A percentile compares a stretch with the other conserved stretches of the same genome.
phyloP scores from a whole-genome alignment of 2,797 vertebrate genomes.

The Peromyscus melanophrys region DNA sequence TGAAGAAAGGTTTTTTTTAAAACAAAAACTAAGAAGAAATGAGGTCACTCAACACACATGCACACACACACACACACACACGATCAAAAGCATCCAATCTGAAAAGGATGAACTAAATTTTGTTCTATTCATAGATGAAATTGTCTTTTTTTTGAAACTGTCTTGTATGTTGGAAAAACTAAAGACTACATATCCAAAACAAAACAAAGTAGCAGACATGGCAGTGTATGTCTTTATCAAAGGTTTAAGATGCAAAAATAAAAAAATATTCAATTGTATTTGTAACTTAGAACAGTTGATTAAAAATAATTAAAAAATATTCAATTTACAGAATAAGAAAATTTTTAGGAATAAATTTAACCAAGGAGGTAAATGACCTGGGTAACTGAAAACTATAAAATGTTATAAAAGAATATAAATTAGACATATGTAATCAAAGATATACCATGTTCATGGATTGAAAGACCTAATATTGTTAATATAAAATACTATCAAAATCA shows the following conservation, averaged over 20 bases:
- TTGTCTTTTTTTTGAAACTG: neutral
- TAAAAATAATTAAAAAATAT: neutral
- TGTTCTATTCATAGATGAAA: neutral
- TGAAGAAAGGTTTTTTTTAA: neutral
- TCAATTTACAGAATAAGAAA: neutral
- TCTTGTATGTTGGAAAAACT: neutral
- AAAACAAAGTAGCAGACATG: neutral
- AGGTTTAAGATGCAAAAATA: neutral
- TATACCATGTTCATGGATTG: neutral
- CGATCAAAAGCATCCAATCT: no score
- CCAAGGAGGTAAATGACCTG: neutral
- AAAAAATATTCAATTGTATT: neutral
- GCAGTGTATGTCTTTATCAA: neutral
- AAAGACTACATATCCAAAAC: neutral
- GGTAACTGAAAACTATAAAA: neutral
- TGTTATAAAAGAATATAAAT: neutral
- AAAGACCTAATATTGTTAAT: neutral
- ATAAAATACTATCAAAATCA: neutral
- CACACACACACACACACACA: neutral
- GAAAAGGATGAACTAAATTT: neutral
- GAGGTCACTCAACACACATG: neutral
- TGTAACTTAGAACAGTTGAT: neutral
- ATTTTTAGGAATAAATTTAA: neutral
- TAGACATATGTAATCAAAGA: neutral
- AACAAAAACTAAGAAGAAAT: neutral